Evolutionary conservation across 2,797 vertebrate species (phyloP).

Genomic region (Parauchenoglanis punctatus): DNA sequence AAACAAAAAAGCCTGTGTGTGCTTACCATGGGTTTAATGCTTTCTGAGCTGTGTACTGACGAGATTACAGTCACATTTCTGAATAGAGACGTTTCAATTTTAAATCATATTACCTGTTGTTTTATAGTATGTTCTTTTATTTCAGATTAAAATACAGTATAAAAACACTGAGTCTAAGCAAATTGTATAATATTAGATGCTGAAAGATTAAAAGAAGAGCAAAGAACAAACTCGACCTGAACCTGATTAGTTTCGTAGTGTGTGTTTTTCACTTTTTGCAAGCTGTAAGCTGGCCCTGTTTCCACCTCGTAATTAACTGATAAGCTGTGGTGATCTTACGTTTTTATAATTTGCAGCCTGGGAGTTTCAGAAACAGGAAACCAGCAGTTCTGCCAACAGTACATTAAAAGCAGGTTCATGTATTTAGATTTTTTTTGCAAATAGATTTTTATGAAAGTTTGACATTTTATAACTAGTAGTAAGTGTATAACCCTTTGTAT

Average conservation of each 20-base stretch:
- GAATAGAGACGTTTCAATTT: background rate
- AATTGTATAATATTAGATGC: background rate
- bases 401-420: background rate
- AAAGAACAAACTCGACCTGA: background rate
- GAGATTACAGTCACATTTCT: background rate
- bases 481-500: background rate
- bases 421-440: background rate
- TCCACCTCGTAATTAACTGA: no score
- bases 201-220: background rate
- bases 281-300: background rate
- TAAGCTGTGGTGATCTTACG: no score
- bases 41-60: background rate
- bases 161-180: background rate
- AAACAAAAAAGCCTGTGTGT: background rate
- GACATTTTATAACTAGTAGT: background rate
- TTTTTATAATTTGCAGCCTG: no score
- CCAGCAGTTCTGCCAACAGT: no score
- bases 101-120: background rate
- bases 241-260: background rate
- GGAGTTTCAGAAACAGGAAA: no score
- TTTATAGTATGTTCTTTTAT: background rate
- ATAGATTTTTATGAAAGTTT: background rate
- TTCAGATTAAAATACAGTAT: background rate
- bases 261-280: background rate
- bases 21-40: background rate